Base-by-base conservation (phyloP, 2,113 vertebrate species). In the Clarias magur region DNA sequence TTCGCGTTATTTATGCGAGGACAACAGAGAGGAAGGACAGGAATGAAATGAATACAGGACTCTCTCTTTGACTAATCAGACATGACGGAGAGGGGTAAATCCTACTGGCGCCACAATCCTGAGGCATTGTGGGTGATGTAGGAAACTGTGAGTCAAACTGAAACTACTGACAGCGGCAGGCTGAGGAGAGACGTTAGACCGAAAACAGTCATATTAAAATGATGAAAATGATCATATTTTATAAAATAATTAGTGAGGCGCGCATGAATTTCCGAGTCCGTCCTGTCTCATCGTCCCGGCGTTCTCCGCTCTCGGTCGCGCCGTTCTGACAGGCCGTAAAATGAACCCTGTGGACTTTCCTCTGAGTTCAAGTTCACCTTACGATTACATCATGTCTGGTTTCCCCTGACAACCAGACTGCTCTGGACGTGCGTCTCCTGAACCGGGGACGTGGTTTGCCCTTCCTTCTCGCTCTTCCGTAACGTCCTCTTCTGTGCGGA, bases 371-470 rank as follows among this genome's bases (percentile, higher is more conserved):
- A 94, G 95, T 94, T 94, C 91, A 90, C 91, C 90, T 90, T 79
- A 90, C 19, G 92, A 94, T 96, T 94, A 96, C 95, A 95, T 96
- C 94, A 95, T 94, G 95, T 96, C 95, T 96, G 95, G 95, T 95
- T 96, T 95, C 96, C 92, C 84, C 12, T 94, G 94, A 95, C 95
- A 96, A 96, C 95, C 93, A 96, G 95, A 96, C 96, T 92, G 93
- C 89, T 86, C 92, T 90, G 89, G 90, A 93, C 85, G 92, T 94
- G 92, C 92, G 88, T 85, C 82, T 88, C 83, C 78, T 80, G 65
- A 83, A 85, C 80, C 30, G 70, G 54, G 86, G 63, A 86, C 63
- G 85, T 25, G 30, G 70, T 48, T 80, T 16, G 30, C 85, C 81
- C 88, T 53, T 73, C 17, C 60, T 68, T 62, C 34, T 68, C 57